Percentiles rank a stretch among this genome's conserved stretches.
These are phyloP conservation scores for Ylistrum balloti DNA, from an alignment of 1,140 invertebrate species.

Conservation along the genomic window DNA sequence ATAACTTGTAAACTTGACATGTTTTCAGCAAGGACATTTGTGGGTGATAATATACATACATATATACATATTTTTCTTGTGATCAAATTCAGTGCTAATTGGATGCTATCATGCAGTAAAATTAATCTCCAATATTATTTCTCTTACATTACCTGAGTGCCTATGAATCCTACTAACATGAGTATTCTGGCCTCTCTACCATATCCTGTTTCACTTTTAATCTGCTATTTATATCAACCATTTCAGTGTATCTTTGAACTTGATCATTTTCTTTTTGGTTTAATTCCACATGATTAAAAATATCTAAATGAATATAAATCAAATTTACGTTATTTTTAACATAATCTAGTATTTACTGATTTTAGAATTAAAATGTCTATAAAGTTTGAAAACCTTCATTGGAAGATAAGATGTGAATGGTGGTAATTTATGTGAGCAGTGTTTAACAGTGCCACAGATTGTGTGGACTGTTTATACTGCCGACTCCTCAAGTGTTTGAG, in stretches of 20 bases:
- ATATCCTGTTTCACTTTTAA: background rate
- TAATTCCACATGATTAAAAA: background rate
- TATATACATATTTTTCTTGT: no score
- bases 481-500: background rate
- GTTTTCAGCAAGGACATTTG: no score
- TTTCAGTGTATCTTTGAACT: background rate
- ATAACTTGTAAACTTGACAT: no score
- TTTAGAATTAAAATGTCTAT: background rate
- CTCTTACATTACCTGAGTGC: no score
- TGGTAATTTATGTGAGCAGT: background rate
- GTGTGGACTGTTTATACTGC: background rate
- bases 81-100: no score
- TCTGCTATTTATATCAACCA: background rate
- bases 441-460: background rate
- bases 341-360: background rate
- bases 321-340: background rate
- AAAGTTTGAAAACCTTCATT: background rate
- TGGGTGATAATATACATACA: no score
- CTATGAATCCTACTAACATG: background rate
- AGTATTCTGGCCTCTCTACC: background rate
- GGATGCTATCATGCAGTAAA: no score
- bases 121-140: no score
- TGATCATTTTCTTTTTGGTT: background rate
- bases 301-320: slow-evolving; percentile 10
- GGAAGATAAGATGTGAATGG: background rate